phyloP scores from a whole-genome alignment of 2,113 vertebrate species.

The Bombycilla garrulus region DNA sequence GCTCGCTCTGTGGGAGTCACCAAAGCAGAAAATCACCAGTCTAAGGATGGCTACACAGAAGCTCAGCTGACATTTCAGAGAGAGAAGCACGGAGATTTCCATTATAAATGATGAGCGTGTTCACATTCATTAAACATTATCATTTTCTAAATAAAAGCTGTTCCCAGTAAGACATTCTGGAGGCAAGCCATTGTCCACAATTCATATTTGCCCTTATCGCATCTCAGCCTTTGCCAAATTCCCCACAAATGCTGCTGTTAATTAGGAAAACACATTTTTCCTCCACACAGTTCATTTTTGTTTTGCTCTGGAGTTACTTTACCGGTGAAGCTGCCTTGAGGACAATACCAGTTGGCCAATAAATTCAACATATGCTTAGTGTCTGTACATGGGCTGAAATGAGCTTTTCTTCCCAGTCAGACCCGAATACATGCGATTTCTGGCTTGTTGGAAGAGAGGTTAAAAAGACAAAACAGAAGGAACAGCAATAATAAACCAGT shows the following conservation, averaged over 20 bases:
- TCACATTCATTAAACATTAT: slow-evolving; percentile 46
- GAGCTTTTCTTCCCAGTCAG: background rate
- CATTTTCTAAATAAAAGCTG: slow-evolving; percentile 21
- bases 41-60: background rate
- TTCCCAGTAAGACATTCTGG: slow-evolving; percentile 41
- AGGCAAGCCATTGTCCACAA: slow-evolving; percentile 43
- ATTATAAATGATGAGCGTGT: background rate
- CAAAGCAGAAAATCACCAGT: background rate
- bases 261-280: slow-evolving; percentile 56
- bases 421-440: background rate
- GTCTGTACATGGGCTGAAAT: background rate
- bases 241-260: slow-evolving; percentile 27
- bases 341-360: slow-evolving; percentile 47
- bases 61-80: background rate
- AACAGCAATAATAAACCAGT: background rate
- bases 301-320: slow-evolving; percentile 30
- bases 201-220: background rate
- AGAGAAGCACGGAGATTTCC: background rate
- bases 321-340: slow-evolving; percentile 52
- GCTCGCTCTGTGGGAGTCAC: background rate
- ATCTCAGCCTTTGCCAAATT: slow-evolving; percentile 28
- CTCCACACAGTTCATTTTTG: background rate
- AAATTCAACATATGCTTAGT: slow-evolving; percentile 50
- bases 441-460: background rate
- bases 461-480: background rate